Conservation (phyloP, 53 echinoderm and acorn worm genomes). For the Actinopyga echinites region DNA sequence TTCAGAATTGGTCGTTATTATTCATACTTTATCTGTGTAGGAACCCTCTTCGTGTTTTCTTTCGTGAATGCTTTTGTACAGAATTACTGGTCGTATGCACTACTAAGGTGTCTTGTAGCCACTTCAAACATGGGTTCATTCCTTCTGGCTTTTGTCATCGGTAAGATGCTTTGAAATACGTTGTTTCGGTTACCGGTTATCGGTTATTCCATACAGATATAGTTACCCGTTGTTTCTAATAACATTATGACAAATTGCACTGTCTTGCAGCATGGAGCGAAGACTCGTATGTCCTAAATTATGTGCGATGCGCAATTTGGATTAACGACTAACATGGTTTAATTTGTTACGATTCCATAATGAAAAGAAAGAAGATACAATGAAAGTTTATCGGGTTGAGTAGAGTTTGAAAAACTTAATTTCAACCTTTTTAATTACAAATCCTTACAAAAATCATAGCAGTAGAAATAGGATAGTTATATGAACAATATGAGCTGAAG, state of each 20-base stretch:
- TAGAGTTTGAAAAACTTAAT: not conserved
- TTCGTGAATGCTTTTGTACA: conserved; percentile 63
- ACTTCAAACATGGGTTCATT: conserved; percentile 83
- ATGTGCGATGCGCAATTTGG: too few species aligned
- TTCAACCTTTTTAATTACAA: too few species aligned
- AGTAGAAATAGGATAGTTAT: too few species aligned
- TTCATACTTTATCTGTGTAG: conserved; percentile 57
- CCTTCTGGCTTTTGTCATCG: conserved; percentile 81
- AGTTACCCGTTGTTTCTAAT: too few species aligned
- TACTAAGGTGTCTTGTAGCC: conserved; percentile 57
- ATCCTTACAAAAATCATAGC: too few species aligned
- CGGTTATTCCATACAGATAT: too few species aligned
- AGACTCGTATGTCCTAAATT: too few species aligned
- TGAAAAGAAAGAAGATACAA: not conserved
- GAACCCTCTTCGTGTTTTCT: conserved; percentile 47
- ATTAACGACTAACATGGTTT: not conserved
- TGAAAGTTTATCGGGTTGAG: not conserved
- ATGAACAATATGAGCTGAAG: too few species aligned
- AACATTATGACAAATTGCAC: too few species aligned
- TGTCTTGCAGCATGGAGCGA: too few species aligned
- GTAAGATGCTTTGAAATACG: conserved; percentile 59
- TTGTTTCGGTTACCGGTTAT: too few species aligned
- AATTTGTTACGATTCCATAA: not conserved
- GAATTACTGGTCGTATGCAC: conserved; percentile 54
- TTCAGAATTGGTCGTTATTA: conserved; percentile 68